Percentiles rank a stretch among this genome's conserved stretches.
Evolutionary conservation across 2,888 invertebrate genomes (phyloP).

Genomic region (Myopa tessellatipennis): DNA sequence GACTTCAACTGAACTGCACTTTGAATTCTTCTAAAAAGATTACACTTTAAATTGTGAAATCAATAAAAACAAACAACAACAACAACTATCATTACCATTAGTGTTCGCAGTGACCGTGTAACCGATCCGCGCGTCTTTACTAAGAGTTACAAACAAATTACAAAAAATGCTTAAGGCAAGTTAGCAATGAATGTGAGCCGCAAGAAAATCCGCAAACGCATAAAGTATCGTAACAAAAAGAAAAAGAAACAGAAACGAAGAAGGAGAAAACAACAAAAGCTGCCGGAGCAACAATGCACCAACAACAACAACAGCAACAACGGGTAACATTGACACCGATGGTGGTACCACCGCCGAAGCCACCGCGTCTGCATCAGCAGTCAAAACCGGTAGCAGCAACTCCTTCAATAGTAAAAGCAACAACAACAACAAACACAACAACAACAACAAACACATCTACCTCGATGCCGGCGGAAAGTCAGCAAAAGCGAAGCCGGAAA

Average conservation of each 20-base stretch:
- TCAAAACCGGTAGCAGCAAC: constrained; percentile 5
- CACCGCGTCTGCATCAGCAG: constrained; percentile 31
- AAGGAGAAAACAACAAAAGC: neutral
- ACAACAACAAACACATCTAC: constrained; percentile 36
- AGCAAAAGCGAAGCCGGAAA: constrained; percentile 37
- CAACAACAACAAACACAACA: constrained; percentile 29
- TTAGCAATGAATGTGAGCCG: constrained; percentile 24
- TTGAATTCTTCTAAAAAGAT: too few species aligned
- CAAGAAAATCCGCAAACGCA: neutral
- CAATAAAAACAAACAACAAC: neutral
- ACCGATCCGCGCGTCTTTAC: too few species aligned
- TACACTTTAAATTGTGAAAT: too few species aligned
- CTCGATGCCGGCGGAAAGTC: constrained; percentile 9
- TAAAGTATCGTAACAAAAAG: neutral
- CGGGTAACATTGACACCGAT: neutral
- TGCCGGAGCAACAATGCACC: constrained; percentile 23
- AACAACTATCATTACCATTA: neutral
- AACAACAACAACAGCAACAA: constrained; percentile 38
- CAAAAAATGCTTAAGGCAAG: constrained; percentile 12
- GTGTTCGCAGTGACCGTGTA: neutral
- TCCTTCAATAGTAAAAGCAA: constrained; percentile 26
- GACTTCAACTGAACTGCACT: too few species aligned
- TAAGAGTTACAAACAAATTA: constrained; percentile 33
- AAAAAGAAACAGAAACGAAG: neutral
- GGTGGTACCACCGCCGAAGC: constrained; percentile 38